Conservation (phyloP, 2,797 vertebrate genomes). For the Chrysocyon brachyurus region DNA sequence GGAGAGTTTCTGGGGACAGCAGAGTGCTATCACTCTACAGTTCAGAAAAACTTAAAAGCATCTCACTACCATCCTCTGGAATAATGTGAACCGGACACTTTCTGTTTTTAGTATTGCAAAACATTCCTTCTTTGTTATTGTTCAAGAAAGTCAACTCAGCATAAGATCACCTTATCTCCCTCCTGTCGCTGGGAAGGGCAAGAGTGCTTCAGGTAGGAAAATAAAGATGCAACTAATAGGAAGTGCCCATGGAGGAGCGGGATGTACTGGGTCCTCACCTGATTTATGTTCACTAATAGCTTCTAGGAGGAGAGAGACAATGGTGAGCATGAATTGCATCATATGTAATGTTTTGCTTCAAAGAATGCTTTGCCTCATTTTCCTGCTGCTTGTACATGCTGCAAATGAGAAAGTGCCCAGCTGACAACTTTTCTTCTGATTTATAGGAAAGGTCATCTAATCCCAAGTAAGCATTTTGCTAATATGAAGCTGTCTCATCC, state of each 20-base stretch:
- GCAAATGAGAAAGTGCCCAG: constrained; percentile 80
- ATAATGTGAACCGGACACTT: background rate
- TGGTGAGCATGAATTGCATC: background rate
- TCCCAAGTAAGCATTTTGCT: constrained; percentile 85
- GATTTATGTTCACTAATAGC: constrained; percentile 69
- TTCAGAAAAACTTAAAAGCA: background rate
- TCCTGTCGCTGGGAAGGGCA: background rate
- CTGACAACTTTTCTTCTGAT: constrained; percentile 85
- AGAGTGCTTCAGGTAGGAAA: constrained; percentile 59
- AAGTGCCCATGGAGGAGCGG: background rate
- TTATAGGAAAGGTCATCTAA: constrained; percentile 88
- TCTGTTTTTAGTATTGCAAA: background rate
- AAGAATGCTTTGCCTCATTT: constrained; percentile 80
- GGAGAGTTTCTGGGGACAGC: background rate
- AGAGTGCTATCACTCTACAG: background rate
- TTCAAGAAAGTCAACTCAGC: background rate
- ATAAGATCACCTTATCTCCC: background rate
- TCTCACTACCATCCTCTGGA: background rate
- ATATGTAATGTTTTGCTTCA: constrained; percentile 79
- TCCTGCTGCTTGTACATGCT: constrained; percentile 74
- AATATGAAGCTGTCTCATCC: constrained; percentile 82
- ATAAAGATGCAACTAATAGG: constrained; percentile 53
- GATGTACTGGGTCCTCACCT: background rate
- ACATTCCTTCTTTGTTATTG: background rate
- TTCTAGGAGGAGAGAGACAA: constrained; percentile 57